Evolutionary conservation across 2,113 vertebrate genomes (phyloP).

Genomic region (Tenebrosternarchus preto): DNA sequence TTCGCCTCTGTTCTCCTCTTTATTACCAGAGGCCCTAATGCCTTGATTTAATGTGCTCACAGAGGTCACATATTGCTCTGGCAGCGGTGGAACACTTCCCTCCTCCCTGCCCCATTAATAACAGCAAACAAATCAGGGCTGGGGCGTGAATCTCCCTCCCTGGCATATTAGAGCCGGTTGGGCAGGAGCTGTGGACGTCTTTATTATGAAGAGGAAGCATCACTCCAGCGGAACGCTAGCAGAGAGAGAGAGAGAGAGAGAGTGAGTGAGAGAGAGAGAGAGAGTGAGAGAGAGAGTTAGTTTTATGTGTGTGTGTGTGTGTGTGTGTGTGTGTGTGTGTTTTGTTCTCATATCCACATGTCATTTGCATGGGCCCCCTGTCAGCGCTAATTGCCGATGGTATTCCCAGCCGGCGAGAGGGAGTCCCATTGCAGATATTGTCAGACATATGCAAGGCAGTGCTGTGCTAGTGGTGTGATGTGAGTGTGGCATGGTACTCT

Average conservation of each 20-base stretch:
- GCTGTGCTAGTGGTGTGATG: not conserved
- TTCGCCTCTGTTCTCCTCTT: conserved; percentile 63
- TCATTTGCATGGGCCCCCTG: conserved; percentile 56
- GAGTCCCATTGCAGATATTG: conserved; percentile 51
- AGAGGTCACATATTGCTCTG: conserved; percentile 71
- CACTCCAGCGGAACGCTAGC: conserved; percentile 38
- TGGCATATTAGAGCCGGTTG: conserved; percentile 62
- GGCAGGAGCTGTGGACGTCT: conserved; percentile 55
- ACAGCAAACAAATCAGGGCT: conserved; percentile 69
- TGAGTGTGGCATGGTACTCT: not conserved
- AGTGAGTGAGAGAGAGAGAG: not conserved
- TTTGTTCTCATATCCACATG: conserved; percentile 48
- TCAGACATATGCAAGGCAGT: not conserved
- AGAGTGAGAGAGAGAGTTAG: not conserved
- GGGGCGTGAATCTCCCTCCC: conserved; percentile 54
- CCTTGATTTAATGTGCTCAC: conserved; percentile 72
- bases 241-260: too few species aligned
- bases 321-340: conserved; percentile 47
- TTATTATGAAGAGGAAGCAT: conserved; percentile 60
- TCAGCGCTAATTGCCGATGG: conserved; percentile 61
- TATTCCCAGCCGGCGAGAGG: conserved; percentile 47
- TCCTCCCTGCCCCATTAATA: conserved; percentile 68
- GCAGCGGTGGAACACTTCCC: conserved; percentile 67
- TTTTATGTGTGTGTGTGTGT: conserved; percentile 39
- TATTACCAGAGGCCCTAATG: conserved; percentile 68